These are phyloP conservation scores for Drosophila oshimai DNA, from an alignment of 1,140 invertebrate species.

Conservation along the genomic window DNA sequence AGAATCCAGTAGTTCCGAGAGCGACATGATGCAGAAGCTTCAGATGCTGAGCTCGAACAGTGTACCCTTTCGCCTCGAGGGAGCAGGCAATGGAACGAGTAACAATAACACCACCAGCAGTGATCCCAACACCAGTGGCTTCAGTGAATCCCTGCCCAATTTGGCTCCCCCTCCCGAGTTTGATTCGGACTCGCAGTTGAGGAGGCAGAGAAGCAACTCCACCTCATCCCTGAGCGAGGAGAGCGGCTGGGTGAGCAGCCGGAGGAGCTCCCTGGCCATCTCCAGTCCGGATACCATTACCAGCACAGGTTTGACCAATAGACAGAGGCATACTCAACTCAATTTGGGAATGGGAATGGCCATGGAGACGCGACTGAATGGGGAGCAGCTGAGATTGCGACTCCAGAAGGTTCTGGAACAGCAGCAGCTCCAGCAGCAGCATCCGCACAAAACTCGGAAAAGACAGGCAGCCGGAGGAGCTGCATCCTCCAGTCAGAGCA, in stretches of 20 bases:
- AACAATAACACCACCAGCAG: conserved; percentile 73
- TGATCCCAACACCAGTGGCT: conserved; percentile 71
- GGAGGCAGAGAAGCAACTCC: conserved; percentile 84
- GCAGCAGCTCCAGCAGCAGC: conserved; percentile 53
- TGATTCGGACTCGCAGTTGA: conserved; percentile 44
- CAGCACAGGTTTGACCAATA: conserved; percentile 65
- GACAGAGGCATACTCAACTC: conserved; percentile 74
- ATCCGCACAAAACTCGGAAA: conserved; percentile 57
- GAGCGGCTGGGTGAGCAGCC: conserved; percentile 90
- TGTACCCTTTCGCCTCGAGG: conserved; percentile 61
- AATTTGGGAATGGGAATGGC: conserved; percentile 70
- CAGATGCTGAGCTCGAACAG: conserved; percentile 69
- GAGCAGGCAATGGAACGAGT: conserved; percentile 76
- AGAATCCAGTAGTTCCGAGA: conserved; percentile 76
- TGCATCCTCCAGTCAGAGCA: conserved; percentile 44
- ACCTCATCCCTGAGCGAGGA: conserved; percentile 89
- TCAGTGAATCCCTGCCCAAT: conserved; percentile 86
- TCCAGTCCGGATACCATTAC: conserved; percentile 84
- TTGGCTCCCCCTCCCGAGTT: conserved; percentile 84
- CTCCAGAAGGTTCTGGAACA: conserved; percentile 84
- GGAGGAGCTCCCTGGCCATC: conserved; percentile 84
- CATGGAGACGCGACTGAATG: conserved; percentile 84
- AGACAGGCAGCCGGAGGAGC: conserved; percentile 36
- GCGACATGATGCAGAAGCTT: conserved; percentile 70
- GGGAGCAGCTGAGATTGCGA: conserved; percentile 85